Percentiles rank a stretch among this genome's conserved stretches.
These are phyloP conservation scores for Ypsolopha sequella DNA, from an alignment of 2,888 invertebrate species.

Conservation along the genomic window DNA sequence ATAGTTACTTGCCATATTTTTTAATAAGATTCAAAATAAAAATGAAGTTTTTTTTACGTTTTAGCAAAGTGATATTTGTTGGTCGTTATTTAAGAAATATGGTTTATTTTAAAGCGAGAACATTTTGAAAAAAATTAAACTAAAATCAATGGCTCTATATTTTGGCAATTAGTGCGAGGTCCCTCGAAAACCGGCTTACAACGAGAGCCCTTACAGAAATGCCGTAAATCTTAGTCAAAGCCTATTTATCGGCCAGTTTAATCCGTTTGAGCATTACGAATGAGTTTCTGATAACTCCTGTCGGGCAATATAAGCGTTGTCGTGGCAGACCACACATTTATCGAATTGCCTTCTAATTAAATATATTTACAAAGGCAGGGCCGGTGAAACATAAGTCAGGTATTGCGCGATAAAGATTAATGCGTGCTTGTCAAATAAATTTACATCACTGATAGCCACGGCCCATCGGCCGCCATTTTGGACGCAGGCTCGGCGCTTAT, in stretches of 20 bases:
- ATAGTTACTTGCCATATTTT: too few relatives aligned
- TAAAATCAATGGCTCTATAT: not conserved
- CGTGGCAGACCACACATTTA: conserved; percentile 55
- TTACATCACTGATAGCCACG: conserved; percentile 47
- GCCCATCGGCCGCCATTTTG: conserved; percentile 5
- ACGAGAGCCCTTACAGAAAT: not conserved
- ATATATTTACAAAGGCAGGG: conserved; percentile 32
- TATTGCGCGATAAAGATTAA: conserved; percentile 59
- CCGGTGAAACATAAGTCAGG: conserved; percentile 24
- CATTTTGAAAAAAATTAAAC: not conserved
- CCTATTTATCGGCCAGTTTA: conserved; percentile 32
- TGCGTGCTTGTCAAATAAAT: conserved; percentile 55
- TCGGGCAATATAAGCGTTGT: conserved; percentile 32
- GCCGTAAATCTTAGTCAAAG: conserved; percentile 23
- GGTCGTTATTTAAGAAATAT: too few relatives aligned
- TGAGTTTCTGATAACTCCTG: conserved; percentile 33
- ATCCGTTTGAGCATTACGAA: conserved; percentile 38
- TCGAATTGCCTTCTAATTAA: conserved; percentile 48
- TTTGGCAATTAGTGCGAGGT: conserved; percentile 3
- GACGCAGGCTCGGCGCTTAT: not conserved
- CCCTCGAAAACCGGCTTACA: not conserved
- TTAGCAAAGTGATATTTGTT: too few relatives aligned
- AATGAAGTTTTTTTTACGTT: too few relatives aligned
- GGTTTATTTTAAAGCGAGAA: too few relatives aligned
- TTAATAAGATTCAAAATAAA: too few relatives aligned